Evolutionary conservation across 2,888 invertebrate genomes (phyloP).

Genomic region (Archaeoteleia sp.): DNA sequence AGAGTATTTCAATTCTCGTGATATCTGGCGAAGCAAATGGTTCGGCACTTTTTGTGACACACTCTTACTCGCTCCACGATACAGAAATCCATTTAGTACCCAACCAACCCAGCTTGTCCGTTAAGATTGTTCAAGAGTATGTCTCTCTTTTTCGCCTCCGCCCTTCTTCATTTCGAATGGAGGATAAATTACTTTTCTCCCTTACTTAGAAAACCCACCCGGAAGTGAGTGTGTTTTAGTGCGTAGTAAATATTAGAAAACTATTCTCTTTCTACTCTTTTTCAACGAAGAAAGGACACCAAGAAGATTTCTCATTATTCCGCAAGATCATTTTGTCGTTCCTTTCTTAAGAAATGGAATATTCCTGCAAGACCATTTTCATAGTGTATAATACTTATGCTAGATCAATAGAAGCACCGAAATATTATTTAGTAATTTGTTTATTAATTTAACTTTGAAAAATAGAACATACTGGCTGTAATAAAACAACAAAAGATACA

Average conservation of each 20-base stretch:
- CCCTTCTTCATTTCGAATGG: conserved; percentile 36
- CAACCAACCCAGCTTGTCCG: conserved; percentile 15
- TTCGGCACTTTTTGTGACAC: conserved; percentile 11
- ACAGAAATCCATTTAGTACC: conserved; percentile 25
- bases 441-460: too few species aligned
- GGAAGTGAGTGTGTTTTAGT: conserved; percentile 50
- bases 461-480: too few species aligned
- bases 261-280: conserved; percentile 13
- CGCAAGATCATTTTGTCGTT: conserved; percentile 5
- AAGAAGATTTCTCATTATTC: conserved; percentile 23
- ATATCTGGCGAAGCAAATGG: conserved; percentile 8
- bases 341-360: not conserved
- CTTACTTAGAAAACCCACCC: conserved; percentile 57
- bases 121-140: conserved; percentile 39
- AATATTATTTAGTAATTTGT: too few species aligned
- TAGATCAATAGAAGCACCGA: too few species aligned
- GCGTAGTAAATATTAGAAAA: conserved; percentile 38
- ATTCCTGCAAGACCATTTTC: too few species aligned
- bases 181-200: conserved; percentile 61
- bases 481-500: too few species aligned
- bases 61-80: conserved; percentile 5
- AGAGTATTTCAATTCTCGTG: conserved; percentile 30
- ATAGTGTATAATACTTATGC: too few species aligned
- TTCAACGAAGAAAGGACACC: not conserved
- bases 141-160: conserved; percentile 31